A percentile compares a stretch with the other conserved stretches of the same genome.
Conservation (phyloP, 2,113 vertebrate species). For the Thalassarche chlororhynchos region DNA sequence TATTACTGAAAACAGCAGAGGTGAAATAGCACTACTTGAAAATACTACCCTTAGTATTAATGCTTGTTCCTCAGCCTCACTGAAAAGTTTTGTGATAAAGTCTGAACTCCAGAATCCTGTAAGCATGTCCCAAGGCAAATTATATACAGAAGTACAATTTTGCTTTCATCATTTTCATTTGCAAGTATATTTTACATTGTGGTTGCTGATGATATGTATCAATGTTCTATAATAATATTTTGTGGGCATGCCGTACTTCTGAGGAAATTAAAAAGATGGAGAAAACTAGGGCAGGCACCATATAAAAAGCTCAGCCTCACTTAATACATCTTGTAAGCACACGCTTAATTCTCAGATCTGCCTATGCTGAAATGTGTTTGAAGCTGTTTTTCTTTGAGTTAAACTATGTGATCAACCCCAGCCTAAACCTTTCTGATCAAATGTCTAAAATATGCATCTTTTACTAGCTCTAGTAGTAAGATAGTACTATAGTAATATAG, state of each 20-base stretch:
- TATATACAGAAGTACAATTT: background rate
- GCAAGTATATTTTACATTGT: background rate
- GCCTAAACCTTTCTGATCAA: background rate
- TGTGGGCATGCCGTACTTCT: background rate
- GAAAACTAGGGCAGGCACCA: background rate
- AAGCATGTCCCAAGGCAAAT: background rate
- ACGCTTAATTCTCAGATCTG: background rate
- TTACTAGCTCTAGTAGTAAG: background rate
- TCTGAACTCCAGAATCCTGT: background rate
- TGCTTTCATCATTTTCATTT: slow-evolving; percentile 1
- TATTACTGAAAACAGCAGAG: background rate
- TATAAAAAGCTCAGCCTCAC: background rate
- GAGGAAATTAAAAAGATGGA: background rate
- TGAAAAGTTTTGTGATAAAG: background rate
- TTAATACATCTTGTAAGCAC: background rate
- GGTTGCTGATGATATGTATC: background rate
- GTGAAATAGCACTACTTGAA: background rate
- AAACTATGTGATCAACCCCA: background rate
- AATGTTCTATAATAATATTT: background rate
- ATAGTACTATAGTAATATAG: background rate
- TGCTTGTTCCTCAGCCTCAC: background rate
- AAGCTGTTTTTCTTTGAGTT: background rate
- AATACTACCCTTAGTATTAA: background rate
- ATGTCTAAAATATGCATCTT: background rate
- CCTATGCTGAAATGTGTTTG: background rate